Percentiles rank a stretch among this genome's conserved stretches.
Conservation (phyloP, 2,113 vertebrate genomes). For the Ranitomeya variabilis region DNA sequence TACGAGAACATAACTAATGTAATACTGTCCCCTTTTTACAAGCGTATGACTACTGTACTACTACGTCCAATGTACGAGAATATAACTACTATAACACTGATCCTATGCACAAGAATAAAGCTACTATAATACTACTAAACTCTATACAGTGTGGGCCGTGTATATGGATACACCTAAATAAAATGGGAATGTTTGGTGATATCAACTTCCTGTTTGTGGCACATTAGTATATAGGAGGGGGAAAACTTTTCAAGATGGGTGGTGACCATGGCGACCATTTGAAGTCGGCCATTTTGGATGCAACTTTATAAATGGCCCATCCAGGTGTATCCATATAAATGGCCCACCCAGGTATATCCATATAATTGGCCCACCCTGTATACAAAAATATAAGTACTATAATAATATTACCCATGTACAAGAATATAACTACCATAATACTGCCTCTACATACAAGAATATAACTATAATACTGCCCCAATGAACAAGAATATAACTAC, state of each 20-base stretch:
- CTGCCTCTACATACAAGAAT: not conserved
- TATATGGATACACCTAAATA: no score
- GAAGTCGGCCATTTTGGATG: no score
- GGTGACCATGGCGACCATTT: no score
- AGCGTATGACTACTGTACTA: not conserved
- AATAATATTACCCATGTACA: not conserved
- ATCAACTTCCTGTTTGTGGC: no score
- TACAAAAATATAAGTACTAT: not conserved
- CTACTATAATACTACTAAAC: not conserved
- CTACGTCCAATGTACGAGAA: not conserved
- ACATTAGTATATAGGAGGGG: no score
- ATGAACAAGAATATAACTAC: not conserved
- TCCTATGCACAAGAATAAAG: not conserved
- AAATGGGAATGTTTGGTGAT: no score
- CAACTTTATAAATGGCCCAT: no score
- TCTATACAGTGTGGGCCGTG: no score
- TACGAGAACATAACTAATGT: not conserved
- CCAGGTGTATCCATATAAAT: no score
- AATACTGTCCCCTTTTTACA: not conserved
- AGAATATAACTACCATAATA: not conserved
- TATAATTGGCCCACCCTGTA: no score
- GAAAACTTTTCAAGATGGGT: no score
- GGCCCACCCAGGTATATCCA: no score
- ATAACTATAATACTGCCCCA: not conserved
- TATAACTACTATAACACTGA: not conserved